phyloP scores from a whole-genome alignment of 2,797 vertebrate genomes.

The Hydrolagus colliei region DNA sequence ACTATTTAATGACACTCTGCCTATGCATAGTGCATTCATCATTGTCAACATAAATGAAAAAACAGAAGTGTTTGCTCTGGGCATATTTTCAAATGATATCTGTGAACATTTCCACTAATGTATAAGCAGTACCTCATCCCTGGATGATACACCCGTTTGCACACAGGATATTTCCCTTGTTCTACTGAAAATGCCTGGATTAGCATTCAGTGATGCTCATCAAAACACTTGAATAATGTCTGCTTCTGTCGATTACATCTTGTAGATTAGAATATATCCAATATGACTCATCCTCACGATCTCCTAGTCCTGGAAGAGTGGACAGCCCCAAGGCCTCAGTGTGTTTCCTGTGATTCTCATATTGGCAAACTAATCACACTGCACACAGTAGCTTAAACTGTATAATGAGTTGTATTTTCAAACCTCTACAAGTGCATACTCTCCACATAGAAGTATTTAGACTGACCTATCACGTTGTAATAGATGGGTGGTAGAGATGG shows the following conservation, averaged over 20 bases:
- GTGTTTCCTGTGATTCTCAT: background rate
- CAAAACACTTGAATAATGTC: background rate
- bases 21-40: slow-evolving; percentile 5
- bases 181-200: background rate
- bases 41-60: slow-evolving; percentile 16
- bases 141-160: slow-evolving; percentile 10
- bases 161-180: background rate
- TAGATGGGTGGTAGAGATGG: too few species aligned
- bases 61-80: slow-evolving; percentile 16
- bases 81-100: slow-evolving; percentile 16
- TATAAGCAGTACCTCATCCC: background rate
- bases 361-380: background rate
- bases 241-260: background rate
- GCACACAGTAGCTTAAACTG: background rate
- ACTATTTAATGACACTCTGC: slow-evolving; percentile 27
- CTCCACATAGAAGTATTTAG: background rate
- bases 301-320: background rate
- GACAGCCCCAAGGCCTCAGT: background rate
- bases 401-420: background rate
- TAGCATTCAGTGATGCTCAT: background rate
- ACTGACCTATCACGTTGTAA: too few species aligned
- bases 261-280: background rate
- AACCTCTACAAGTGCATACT: too few species aligned
- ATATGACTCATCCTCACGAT: background rate
- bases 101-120: background rate